phyloP scores from a whole-genome alignment of 2,888 invertebrate species.

The Anodontia alba region DNA sequence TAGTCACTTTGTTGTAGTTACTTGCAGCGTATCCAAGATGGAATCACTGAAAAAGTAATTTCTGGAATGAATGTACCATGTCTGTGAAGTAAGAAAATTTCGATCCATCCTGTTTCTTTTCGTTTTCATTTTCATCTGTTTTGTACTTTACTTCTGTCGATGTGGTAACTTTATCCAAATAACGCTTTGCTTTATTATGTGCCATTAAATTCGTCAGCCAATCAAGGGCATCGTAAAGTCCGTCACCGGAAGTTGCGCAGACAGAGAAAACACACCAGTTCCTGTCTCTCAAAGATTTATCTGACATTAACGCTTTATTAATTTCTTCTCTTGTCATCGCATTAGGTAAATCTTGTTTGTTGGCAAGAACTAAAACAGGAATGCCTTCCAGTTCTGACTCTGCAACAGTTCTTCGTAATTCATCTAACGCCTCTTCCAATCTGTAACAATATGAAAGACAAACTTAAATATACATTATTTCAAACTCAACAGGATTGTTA shows the following conservation, averaged over 20 bases:
- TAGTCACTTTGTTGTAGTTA: no score
- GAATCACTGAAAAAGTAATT: not conserved
- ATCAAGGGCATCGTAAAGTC: slow-evolving; percentile 6
- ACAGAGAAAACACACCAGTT: slow-evolving; percentile 9
- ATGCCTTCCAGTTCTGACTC: slow-evolving; percentile 60
- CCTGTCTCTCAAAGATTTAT: not conserved
- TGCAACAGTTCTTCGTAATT: slow-evolving; percentile 23
- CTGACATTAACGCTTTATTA: not conserved
- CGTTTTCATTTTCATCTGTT: not conserved
- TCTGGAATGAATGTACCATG: not conserved
- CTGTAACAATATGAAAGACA: slow-evolving; percentile 18
- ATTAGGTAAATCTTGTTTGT: slow-evolving; percentile 70
- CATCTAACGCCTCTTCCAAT: slow-evolving; percentile 60
- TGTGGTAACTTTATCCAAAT: not conserved
- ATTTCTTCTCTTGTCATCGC: slow-evolving; percentile 38
- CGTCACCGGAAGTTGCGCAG: slow-evolving; percentile 10
- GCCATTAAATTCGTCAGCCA: slow-evolving; percentile 3
- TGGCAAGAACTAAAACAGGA: slow-evolving; percentile 62
- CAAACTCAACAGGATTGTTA: not conserved
- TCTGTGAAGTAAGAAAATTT: not conserved
- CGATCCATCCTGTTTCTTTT: not conserved
- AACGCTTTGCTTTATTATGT: not conserved
- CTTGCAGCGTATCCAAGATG: no score
- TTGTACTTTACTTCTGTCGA: not conserved
- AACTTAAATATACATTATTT: not conserved